Evolutionary conservation across 2,113 vertebrate species (phyloP), one percentile per base, ranked within the genome.

Genomic region (Stegostoma tigrinum): DNA sequence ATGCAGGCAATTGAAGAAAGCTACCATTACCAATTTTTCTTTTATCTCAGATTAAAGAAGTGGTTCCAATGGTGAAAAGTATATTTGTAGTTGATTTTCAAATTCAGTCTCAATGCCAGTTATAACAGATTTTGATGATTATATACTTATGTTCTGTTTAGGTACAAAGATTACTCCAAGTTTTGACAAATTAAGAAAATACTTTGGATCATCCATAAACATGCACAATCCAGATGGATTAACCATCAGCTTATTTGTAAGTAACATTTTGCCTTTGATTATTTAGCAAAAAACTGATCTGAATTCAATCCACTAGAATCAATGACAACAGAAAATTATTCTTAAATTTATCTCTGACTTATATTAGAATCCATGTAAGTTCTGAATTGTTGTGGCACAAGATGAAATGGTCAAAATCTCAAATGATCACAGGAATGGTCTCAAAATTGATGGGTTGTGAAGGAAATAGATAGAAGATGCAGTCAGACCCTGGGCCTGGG

Each of bases 211-310:
- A 0, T 21, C 1, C 3, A 3, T 19, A 7, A 42, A 0, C 24
- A 48, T 95, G 67, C 14, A 93, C 67, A 95, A 70, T 70, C 67
- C 94, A 75, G 38, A 72, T 5, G 94, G 45, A 72, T 14, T 95
- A 52, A 15, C 66, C 2, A 45, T 95, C 68, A 72, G 15, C 67
- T 75, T 95, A 72, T 52, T 95, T 72, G 94, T 95, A 95, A 95
- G 94, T 95, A 72, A 72, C 3, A 30, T 45, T 72, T 52, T 95
- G 27, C 3, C 24, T 72, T 23, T 70, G 70, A 94, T 68, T 23
- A 24, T 72, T 95, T 38, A 45, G 38, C 42, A 68, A 68, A 89
- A 12, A 30, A 34, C n/a, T 30, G 61, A 34, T 66, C 64, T 21
- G 14, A 64, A 55, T 91, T 91, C 30, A 21, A 91, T 64, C 87